A percentile compares a stretch with the other conserved stretches of the same genome.
Evolutionary conservation across 1,140 invertebrate genomes (phyloP).

Genomic region (Drosophila kanapiae): DNA sequence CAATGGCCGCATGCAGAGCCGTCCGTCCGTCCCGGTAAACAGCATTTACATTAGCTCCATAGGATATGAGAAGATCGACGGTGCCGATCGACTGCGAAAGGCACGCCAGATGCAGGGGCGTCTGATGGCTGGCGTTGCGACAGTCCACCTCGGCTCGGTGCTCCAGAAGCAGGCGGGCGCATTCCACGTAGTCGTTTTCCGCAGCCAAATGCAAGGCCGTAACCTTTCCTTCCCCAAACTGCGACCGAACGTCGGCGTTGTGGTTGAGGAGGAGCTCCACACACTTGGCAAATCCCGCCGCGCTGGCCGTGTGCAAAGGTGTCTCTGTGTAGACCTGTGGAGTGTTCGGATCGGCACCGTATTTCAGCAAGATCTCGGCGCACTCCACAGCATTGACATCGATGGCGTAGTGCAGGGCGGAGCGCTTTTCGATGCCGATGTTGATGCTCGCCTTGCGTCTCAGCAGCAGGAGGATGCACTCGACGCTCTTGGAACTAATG

Average conservation of each 20-base stretch:
- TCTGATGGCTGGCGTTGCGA: conserved; percentile 90
- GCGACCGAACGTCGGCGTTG: conserved; percentile 91
- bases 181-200: conserved; percentile 91
- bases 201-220: conserved; percentile 93
- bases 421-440: conserved; percentile 89
- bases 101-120: conserved; percentile 91
- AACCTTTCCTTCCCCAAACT: conserved; percentile 88
- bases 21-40: conserved; percentile 90
- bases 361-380: conserved; percentile 88
- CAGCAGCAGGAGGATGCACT: conserved; percentile 88
- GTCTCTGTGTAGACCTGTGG: conserved; percentile 94
- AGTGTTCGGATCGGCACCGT: conserved; percentile 91
- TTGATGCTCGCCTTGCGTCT: conserved; percentile 90
- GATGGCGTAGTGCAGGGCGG: conserved; percentile 91
- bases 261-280: conserved; percentile 89
- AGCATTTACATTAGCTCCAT: conserved; percentile 88
- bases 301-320: conserved; percentile 92
- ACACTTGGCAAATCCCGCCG: conserved; percentile 89
- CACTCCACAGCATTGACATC: conserved; percentile 89
- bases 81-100: conserved; percentile 91
- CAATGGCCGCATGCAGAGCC: conserved; percentile 92
- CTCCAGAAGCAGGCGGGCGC: conserved; percentile 89
- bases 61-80: conserved; percentile 88
- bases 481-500: conserved; percentile 86
- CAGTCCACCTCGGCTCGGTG: conserved; percentile 89